A percentile compares a stretch with the other conserved stretches of the same genome.
phyloP scores from a whole-genome alignment of 2,888 invertebrate species.

The Apoda limacodes region DNA sequence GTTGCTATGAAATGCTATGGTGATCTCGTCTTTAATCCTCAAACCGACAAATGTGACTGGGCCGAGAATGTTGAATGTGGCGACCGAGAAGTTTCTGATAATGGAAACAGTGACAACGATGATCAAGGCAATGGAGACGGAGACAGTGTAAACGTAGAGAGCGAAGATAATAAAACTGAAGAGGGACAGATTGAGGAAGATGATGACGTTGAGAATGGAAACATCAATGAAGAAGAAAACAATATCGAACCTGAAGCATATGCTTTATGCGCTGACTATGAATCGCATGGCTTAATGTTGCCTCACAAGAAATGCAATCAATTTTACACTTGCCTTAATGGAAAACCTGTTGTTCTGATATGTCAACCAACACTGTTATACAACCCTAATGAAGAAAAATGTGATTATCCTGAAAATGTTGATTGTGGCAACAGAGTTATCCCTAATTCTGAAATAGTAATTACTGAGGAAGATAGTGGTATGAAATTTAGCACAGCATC shows the following conservation, averaged over 20 bases:
- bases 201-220: neutral
- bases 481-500: slow-evolving; percentile 22
- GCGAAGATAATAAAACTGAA: neutral
- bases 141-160: slow-evolving; percentile 2
- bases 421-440: slow-evolving; percentile 28
- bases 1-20: slow-evolving; percentile 16
- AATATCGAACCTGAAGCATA: slow-evolving; percentile 24
- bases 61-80: slow-evolving; percentile 25
- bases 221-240: slow-evolving; percentile 15
- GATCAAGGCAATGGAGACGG: slow-evolving; percentile 2
- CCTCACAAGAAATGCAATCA: slow-evolving; percentile 30
- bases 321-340: slow-evolving; percentile 29
- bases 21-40: slow-evolving; percentile 21
- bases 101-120: slow-evolving; percentile 15
- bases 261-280: slow-evolving; percentile 23
- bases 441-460: slow-evolving; percentile 6
- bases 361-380: slow-evolving; percentile 27
- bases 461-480: slow-evolving; percentile 5
- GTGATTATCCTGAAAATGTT: slow-evolving; percentile 33
- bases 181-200: neutral
- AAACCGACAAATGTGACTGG: slow-evolving; percentile 25
- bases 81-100: slow-evolving; percentile 19
- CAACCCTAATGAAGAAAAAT: slow-evolving; percentile 24
- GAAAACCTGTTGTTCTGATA: slow-evolving; percentile 21
- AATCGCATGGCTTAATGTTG: slow-evolving; percentile 27